Evolutionary conservation across 2,113 vertebrate species (phyloP), one percentile per base, ranked within the genome.

Genomic region (Pleuronectes platessa): DNA sequence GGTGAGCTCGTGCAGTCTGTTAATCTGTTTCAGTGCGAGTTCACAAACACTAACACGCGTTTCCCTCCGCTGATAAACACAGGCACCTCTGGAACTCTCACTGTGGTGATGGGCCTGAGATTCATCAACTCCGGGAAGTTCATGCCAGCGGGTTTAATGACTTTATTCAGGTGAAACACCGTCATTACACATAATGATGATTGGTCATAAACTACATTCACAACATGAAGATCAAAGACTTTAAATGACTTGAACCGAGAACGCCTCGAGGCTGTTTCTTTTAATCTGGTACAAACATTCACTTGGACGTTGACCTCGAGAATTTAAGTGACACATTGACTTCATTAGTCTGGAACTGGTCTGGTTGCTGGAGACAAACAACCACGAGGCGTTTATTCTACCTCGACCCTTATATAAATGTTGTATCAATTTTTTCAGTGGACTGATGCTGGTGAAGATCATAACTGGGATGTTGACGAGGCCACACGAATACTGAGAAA

Each of bases 91-190:
- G 97, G 96, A 78, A 94, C 94, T 4, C 83, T 98, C 87, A 84
- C 95, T 35, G 95, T 93, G 0, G 73, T 98, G 72, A 98, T 98
- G 97, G 97, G 95, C 69, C 92, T 95, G 82, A 93, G 97, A 73
- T 98, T 96, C 90, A 93, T 97, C 84, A 88, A 90, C 92, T 97
- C 96, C 23, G 93, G 96, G 85, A 98, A 97, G 88, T 95, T 98
- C 66, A 97, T 98, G 96, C 97, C 97, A 51, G 96, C 97, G 0
- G 97, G 97, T 42, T 90, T 98, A 37, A 95, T 98, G 82, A 94
- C 96, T 11, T 93, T 95, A 67, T 89, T 93, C 64, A 98, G 97
- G 97, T 97, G 94, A 74, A 8, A 21, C 49, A 60, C 2, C n/a
- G 23, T n/a, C 23, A 49, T 15, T 49, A 31, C 47, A 49, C 14